Base-by-base conservation (phyloP, 1,140 invertebrate genomes). In the Drosophila nikananu region DNA sequence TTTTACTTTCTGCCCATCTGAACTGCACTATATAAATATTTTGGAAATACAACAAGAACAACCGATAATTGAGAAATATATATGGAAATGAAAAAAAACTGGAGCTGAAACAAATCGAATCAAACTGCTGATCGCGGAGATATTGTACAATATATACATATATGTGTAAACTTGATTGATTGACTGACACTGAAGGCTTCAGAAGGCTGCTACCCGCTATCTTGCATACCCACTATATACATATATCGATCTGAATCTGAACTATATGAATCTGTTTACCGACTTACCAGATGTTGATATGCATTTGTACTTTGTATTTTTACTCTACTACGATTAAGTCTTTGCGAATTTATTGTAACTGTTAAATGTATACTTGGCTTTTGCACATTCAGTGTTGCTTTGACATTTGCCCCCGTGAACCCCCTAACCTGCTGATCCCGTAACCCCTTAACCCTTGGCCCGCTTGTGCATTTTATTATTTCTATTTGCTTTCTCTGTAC, bases 1-100 rank as follows among this genome's bases (percentile, higher is more conserved):
- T 91, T 92, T 92, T 92, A 92, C 91, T 92, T 92, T 92, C 91
- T 92, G 91, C 91, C 91, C 91, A 92, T 91, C 91, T 92, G 86
- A 90, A 73, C 83, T 92, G 90, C 91, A 92, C 90, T 54, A 54
- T 63, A 60, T 62, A 80, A 52, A 68, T 60, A 63, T 49, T 78
- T 65, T 81, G 73, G 44, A 81, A 74, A 86, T 79, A 86, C 79
- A 82, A 86, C 79, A 52, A 52, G 27, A 73, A 68, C 27, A 21
- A 71, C 76, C 37, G 51, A 70, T 25, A 64, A 71, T 64, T 52
- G 23, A 62, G 54, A 54, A 48, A 71, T 67, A 46, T 60, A 54
- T 15, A 30, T 19, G 54, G 35, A 39, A 55, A 41, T 41, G 25
- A 55, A 23, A 74, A n/a, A 39, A 42, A 46, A 60, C 30, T 30